phyloP scores from a whole-genome alignment of 2,113 vertebrate species.

The Colistium nudipinnis region DNA sequence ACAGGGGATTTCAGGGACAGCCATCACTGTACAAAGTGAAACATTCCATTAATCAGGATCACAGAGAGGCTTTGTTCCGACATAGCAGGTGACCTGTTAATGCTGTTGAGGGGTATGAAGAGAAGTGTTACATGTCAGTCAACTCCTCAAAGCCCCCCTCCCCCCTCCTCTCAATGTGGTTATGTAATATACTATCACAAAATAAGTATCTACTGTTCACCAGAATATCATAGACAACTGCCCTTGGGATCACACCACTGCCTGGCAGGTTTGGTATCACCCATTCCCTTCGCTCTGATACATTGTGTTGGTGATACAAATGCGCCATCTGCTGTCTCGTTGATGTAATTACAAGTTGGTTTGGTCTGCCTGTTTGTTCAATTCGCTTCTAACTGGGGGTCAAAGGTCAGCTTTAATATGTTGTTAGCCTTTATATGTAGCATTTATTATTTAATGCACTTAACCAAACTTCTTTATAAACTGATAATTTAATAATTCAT shows the following conservation, averaged over 20 bases:
- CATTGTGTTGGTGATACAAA: not conserved
- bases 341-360: constrained; percentile 12
- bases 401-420: no score
- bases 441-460: no score
- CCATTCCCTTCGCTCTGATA: not conserved
- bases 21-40: constrained; percentile 43
- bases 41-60: constrained; percentile 60
- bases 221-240: not conserved
- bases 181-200: constrained; percentile 47
- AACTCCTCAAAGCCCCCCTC: constrained; percentile 23
- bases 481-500: no score
- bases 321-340: constrained; percentile 54
- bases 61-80: constrained; percentile 65
- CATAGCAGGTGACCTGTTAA: constrained; percentile 58
- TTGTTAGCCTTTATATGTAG: no score
- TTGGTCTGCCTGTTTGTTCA: no score
- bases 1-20: constrained; percentile 49
- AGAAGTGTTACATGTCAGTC: constrained; percentile 29
- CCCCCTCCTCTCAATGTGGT: constrained; percentile 28
- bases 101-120: constrained; percentile 37
- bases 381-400: no score
- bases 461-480: no score
- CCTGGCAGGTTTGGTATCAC: not conserved
- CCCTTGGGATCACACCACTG: constrained; percentile 28
- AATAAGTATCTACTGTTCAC: constrained; percentile 35